phyloP scores from a whole-genome alignment of 2,113 vertebrate genomes.

The Podarcis raffonei region DNA sequence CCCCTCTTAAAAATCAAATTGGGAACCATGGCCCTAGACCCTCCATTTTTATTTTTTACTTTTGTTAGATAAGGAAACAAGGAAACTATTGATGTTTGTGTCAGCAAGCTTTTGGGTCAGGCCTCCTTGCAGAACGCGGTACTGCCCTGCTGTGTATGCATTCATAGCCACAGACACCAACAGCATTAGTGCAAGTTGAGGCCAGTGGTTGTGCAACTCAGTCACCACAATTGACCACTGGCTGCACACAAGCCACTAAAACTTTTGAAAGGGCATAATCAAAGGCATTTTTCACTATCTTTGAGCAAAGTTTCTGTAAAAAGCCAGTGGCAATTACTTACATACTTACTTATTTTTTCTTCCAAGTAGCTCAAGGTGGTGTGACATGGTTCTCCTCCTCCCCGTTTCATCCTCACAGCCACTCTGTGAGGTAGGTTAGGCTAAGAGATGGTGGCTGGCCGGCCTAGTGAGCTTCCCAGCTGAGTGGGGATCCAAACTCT shows the following conservation, averaged over 20 bases:
- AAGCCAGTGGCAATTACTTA: no score
- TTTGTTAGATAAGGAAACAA: neutral
- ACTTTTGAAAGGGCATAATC: accelerated
- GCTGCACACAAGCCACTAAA: neutral
- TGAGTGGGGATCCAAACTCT: no score
- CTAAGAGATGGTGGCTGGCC: no score
- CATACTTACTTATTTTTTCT: no score
- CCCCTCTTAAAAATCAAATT: no score
- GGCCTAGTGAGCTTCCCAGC: no score
- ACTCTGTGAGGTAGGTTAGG: no score
- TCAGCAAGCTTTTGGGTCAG: neutral
- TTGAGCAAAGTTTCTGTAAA: neutral
- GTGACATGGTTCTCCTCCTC: no score
- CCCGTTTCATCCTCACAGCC: no score
- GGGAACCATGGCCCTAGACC: neutral
- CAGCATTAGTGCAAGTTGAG: neutral
- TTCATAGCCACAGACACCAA: neutral
- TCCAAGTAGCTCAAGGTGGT: no score
- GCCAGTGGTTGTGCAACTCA: neutral
- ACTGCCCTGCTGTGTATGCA: neutral
- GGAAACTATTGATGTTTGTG: neutral
- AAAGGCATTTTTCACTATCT: neutral
- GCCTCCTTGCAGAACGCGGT: neutral
- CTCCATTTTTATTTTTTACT: neutral
- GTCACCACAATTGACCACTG: neutral